These are phyloP conservation scores for Aleiodes alternator DNA, from an alignment of 2,888 invertebrate genomes.

Conservation along the genomic window DNA sequence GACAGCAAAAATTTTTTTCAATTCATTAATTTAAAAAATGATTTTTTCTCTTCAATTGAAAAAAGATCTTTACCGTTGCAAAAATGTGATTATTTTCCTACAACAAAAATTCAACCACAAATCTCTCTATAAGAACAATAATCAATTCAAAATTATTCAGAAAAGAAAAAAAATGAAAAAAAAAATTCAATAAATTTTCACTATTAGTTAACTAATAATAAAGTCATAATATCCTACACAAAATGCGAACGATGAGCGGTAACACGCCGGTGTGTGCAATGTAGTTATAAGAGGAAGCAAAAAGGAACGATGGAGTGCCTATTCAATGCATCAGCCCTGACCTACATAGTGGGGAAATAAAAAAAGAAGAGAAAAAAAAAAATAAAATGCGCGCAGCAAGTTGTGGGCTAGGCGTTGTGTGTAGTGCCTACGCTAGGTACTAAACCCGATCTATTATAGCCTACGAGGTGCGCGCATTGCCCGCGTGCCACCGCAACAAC, in stretches of 20 bases:
- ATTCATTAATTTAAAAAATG: too few relatives aligned
- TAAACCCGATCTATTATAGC: conserved; percentile 49
- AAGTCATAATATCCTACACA: not conserved
- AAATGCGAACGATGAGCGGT: conserved; percentile 42
- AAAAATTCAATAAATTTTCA: not conserved
- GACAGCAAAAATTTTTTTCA: too few relatives aligned
- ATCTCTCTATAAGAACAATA: too few relatives aligned
- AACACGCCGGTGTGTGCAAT: conserved; percentile 42
- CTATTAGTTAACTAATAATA: not conserved
- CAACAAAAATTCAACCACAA: too few relatives aligned
- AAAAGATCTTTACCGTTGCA: too few relatives aligned
- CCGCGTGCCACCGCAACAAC: conserved; percentile 16
- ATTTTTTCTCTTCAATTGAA: too few relatives aligned
- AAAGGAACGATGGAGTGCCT: conserved; percentile 69
- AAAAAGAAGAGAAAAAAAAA: too few relatives aligned
- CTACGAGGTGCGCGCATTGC: conserved; percentile 40
- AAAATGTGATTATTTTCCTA: too few relatives aligned
- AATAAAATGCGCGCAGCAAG: conserved; percentile 19
- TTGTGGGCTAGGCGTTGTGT: conserved; percentile 23
- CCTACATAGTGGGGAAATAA: conserved; percentile 69
- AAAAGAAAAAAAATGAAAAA: too few relatives aligned
- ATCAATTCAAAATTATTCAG: too few relatives aligned
- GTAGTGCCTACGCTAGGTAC: conserved; percentile 46
- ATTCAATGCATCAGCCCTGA: conserved; percentile 75
- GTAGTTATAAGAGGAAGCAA: conserved; percentile 59